Base-by-base conservation (phyloP, 2,797 vertebrate genomes). In the Trachurus trachurus region DNA sequence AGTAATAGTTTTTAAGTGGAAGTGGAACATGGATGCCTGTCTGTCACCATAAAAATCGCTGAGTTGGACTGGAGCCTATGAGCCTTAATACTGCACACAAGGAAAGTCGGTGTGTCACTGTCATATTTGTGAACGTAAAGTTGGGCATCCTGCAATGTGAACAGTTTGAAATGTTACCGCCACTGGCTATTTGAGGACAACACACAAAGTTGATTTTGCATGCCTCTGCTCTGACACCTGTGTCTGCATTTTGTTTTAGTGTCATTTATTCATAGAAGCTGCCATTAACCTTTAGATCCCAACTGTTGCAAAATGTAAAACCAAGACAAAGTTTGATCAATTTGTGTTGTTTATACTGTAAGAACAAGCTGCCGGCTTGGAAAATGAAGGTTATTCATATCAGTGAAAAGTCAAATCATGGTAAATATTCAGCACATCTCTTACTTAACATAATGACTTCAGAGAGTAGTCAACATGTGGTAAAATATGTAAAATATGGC, bases 91-190 rank as follows among this genome's bases (percentile, higher is more conserved):
- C 68, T 62, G 9, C 44, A 50, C 11, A 17, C 22, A 17, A 34
- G 9, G 2, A 9, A 69, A 42, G 21, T 42, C 45, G 0, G 39
- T 5, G 21, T 60, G 63, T n/a, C 5, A 0, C 26, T 15, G 49
- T 26, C 61, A 2, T 21, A 29, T 39, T 54, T 54, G 19, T 68
- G 26, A 53, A 74, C 66, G 79, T 3, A 66, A 52, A 78, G 42
- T 34, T 29, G 21, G 42, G 37, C 34, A 21, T 58, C 22, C 0
- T 42, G 31, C 29, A 47, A 44, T 74, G 76, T 63, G 74, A 85
- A 83, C 78, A 66, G 54, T 65, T 53, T 72, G 26, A 81, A 63
- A 83, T 56, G 44, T 68, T 47, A 60, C 53, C 9, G 47, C 21
- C 52, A 45, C 21, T 21, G 40, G 67, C 53, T 61, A 13, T 54